A percentile compares a stretch with the other conserved stretches of the same genome.
phyloP scores from a whole-genome alignment of 2,113 vertebrate genomes.

The Corythoichthys intestinalis region DNA sequence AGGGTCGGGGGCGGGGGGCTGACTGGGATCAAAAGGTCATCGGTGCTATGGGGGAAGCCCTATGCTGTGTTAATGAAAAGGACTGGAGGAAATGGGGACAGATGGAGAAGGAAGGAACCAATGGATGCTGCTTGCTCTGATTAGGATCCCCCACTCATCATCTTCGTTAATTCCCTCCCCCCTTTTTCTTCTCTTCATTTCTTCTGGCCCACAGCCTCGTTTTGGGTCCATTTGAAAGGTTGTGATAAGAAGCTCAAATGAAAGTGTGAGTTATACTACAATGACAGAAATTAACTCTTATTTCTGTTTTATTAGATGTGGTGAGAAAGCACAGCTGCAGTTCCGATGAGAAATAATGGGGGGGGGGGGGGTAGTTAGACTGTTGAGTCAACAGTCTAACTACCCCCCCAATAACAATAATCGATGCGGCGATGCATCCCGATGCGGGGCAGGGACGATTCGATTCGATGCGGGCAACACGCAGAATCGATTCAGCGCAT shows the following conservation, averaged over 20 bases:
- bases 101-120: constrained; percentile 51
- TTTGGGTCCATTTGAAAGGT: constrained; percentile 26
- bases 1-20: background rate
- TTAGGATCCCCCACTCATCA: constrained; percentile 37
- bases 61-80: constrained; percentile 47
- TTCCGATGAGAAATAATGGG: no score
- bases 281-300: constrained; percentile 9
- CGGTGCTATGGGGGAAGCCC: constrained; percentile 30
- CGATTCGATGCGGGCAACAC: no score
- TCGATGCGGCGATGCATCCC: no score
- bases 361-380: no score
- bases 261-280: constrained; percentile 17
- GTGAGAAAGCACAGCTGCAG: background rate
- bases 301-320: background rate
- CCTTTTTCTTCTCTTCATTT: constrained; percentile 21
- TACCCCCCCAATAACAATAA: no score
- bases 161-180: constrained; percentile 4
- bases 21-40: constrained; percentile 36
- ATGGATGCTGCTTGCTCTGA: constrained; percentile 32
- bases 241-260: constrained; percentile 30
- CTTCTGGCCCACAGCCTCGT: constrained; percentile 16
- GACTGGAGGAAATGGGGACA: constrained; percentile 44
- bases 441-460: no score
- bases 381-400: no score
- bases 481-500: no score